A percentile compares a stretch with the other conserved stretches of the same genome.
phyloP scores from a whole-genome alignment of 2,113 vertebrate species.

The Hemiscyllium ocellatum region DNA sequence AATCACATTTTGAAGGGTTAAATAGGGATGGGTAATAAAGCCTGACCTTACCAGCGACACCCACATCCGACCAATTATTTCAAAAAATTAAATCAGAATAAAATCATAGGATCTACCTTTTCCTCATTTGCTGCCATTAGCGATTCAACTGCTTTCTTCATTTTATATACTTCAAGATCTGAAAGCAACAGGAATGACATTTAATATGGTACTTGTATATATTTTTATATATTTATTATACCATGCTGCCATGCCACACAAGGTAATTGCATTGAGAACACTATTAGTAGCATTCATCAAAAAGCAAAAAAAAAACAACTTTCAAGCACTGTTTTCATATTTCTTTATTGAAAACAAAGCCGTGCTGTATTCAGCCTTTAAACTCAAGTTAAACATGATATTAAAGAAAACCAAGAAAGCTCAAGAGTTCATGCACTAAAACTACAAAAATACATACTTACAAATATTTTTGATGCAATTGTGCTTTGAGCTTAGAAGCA shows the following conservation, averaged over 20 bases:
- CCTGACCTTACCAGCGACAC: background rate
- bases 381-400: background rate
- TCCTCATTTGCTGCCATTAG: slow-evolving; percentile 87
- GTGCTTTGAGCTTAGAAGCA: background rate
- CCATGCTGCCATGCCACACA: background rate
- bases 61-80: no score
- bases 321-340: background rate
- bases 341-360: background rate
- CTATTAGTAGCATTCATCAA: background rate
- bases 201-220: background rate
- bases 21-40: background rate
- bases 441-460: background rate
- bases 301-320: background rate
- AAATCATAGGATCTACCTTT: slow-evolving; percentile 55
- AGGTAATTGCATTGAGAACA: background rate
- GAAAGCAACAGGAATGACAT: slow-evolving; percentile 32
- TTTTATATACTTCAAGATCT: slow-evolving; percentile 94
- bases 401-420: background rate
- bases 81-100: background rate
- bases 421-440: background rate
- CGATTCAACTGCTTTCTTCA: slow-evolving; percentile 91
- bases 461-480: background rate
- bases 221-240: background rate
- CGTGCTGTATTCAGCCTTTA: background rate
- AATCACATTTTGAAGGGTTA: background rate